Conservation (phyloP, 2,797 vertebrate species). For the Sebastes minor region DNA sequence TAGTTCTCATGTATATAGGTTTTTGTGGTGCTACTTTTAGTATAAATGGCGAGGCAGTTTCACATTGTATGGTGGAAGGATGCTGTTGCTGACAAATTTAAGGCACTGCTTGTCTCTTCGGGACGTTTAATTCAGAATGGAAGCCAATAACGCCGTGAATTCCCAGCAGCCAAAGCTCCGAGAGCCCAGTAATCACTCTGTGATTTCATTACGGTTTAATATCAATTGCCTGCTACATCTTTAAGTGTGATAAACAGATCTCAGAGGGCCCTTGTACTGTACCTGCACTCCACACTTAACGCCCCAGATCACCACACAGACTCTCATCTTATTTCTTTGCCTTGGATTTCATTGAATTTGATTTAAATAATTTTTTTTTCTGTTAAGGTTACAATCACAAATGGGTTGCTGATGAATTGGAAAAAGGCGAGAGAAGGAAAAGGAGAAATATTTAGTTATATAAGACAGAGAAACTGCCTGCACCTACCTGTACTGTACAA, state of each 20-base stretch:
- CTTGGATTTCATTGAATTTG: conserved; percentile 23
- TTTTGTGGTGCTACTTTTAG: conserved; percentile 77
- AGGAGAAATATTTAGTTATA: conserved; percentile 11
- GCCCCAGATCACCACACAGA: conserved; percentile 23
- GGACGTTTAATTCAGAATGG: conserved; percentile 19
- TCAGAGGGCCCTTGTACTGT: conserved; percentile 45
- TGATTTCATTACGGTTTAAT: conserved; percentile 36
- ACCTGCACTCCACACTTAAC: conserved; percentile 32
- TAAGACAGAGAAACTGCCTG: conserved; percentile 25
- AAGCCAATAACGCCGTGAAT: conserved; percentile 49
- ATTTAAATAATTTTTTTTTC: not conserved
- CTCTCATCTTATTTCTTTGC: conserved; percentile 26
- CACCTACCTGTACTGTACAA: conserved; percentile 58
- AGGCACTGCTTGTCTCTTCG: conserved; percentile 11
- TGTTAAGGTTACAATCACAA: conserved; percentile 8
- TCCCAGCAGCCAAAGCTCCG: conserved; percentile 44
- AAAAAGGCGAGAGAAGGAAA: conserved; percentile 23
- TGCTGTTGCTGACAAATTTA: conserved; percentile 30
- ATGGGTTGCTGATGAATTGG: conserved; percentile 13
- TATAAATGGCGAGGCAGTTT: conserved; percentile 53
- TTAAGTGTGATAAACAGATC: conserved; percentile 44
- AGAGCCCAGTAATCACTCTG: conserved; percentile 38
- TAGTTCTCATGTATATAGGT: conserved; percentile 79
- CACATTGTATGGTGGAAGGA: conserved; percentile 33
- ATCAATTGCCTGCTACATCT: conserved; percentile 41